Evolutionary conservation across 1,140 invertebrate genomes (phyloP), one percentile per base, ranked within the genome.

Genomic region (Dinoponera quadriceps): DNA sequence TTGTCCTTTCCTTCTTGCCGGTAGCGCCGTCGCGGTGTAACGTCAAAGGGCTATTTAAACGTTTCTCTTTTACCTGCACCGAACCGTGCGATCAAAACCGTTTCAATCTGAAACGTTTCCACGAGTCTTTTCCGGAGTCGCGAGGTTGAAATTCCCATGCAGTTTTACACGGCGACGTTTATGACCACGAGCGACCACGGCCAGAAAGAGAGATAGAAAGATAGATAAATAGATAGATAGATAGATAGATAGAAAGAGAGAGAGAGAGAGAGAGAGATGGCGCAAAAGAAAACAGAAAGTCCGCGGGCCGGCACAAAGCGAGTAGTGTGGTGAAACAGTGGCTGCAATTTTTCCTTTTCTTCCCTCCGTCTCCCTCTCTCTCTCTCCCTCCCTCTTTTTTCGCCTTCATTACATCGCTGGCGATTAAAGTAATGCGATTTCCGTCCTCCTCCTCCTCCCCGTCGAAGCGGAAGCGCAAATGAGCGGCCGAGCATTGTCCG

Each of bases 341-440:
- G 75, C 65, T 4, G 11, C 33, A 66, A 86, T 86, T 85, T 75
- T 74, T 62, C 57, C 38, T 49, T 44, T 44, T 44, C 38, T 44
- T 44, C 11, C 5, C 29, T 33, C 5, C 29, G 2, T 3, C 5
- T 5, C 29, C 29, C 5, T 2, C 5, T 3, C 5, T 5, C 29
- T 5, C 5, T 2, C 38, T 9, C 38, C 7, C 38, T 7, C 38
- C 38, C 38, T 9, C 9, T 3, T 44, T 44, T 44, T 44, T 11
- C 7, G 4, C 38, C 11, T 80, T 80, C 69, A 68, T 78, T 78
- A 80, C 69, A 51, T 80, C 75, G 57, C 33, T 65, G 65, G 25
- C 57, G 65, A 71, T 80, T 80, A 80, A 80, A 80, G 75, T 80
- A 71, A 80, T 80, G 75, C 75, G 75, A 80, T 80, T 80, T 80